Conservation (phyloP, 2,888 invertebrate species). For the Linnaemya tessellans region DNA sequence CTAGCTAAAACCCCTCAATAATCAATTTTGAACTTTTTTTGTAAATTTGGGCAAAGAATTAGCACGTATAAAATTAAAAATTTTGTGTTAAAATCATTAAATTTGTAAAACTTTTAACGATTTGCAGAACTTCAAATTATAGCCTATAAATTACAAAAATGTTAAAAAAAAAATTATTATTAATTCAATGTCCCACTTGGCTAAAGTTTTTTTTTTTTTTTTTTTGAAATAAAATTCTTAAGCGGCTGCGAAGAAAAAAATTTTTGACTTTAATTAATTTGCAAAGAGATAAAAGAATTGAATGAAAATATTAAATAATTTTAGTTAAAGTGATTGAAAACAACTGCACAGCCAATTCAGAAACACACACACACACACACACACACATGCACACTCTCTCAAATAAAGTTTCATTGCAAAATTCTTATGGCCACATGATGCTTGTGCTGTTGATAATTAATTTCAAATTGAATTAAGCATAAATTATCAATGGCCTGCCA, state of each 20-base stretch:
- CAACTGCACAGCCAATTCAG: constrained; percentile 36
- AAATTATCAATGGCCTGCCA: constrained; percentile 52
- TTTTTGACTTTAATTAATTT: constrained; percentile 55
- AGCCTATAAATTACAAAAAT: neutral
- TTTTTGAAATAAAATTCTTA: neutral
- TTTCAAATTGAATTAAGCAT: constrained; percentile 66
- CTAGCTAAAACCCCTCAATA: no score
- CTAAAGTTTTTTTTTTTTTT: neutral
- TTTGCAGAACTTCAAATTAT: no score
- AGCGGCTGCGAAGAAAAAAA: neutral
- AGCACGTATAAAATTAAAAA: no score
- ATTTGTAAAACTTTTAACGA: no score
- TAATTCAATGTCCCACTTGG: neutral
- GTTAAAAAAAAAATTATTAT: no score
- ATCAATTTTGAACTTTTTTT: no score
- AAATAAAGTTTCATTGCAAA: constrained; percentile 62
- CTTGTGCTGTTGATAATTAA: constrained; percentile 58
- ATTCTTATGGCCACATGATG: constrained; percentile 53
- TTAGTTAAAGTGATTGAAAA: constrained; percentile 19
- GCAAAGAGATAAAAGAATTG: constrained; percentile 59
- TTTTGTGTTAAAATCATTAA: no score
- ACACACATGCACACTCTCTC: neutral
- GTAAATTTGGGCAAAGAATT: no score
- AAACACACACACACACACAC: neutral
- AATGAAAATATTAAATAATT: constrained; percentile 46